Evolutionary conservation across 1,140 invertebrate species (phyloP).

Genomic region (Penaeus chinensis): DNA sequence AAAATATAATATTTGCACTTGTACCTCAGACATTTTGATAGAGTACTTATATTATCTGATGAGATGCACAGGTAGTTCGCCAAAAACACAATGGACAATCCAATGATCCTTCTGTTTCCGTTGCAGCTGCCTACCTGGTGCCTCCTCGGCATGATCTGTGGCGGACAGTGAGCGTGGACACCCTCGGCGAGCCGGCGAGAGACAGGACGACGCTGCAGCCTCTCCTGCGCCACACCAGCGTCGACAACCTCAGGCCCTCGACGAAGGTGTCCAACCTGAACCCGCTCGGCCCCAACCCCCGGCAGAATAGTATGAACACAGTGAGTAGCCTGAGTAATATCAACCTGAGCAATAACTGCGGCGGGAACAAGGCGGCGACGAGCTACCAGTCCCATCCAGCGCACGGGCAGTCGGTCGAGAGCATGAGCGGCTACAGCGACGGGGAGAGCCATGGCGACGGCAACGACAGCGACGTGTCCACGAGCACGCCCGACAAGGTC

Average conservation of each 20-base stretch:
- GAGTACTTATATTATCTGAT: too few relatives aligned
- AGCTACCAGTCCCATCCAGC: background rate
- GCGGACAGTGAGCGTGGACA: slow-evolving; percentile 55
- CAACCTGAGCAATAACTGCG: slow-evolving; percentile 2
- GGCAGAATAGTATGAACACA: slow-evolving; percentile 33
- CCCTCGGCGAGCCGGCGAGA: slow-evolving; percentile 20
- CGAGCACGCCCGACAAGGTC: slow-evolving; percentile 27
- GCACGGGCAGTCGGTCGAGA: slow-evolving; percentile 27
- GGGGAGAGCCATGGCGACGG: slow-evolving; percentile 30
- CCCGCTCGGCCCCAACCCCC: slow-evolving; percentile 7
- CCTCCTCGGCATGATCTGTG: slow-evolving; percentile 51
- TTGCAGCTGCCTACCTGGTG: slow-evolving; percentile 38
- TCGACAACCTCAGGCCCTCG: slow-evolving; percentile 27
- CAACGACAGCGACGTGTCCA: slow-evolving; percentile 37
- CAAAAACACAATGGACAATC: background rate
- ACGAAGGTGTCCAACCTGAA: slow-evolving; percentile 42
- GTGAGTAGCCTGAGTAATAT: slow-evolving; percentile 16
- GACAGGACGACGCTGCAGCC: slow-evolving; percentile 5
- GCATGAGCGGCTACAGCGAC: slow-evolving; percentile 36
- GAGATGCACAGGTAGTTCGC: background rate
- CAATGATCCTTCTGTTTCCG: background rate
- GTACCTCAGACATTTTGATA: too few relatives aligned
- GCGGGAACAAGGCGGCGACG: background rate
- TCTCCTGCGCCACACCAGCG: slow-evolving; percentile 39
- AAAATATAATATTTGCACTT: too few relatives aligned